Evolutionary conservation across 2,797 vertebrate genomes (phyloP).

Genomic region (Ctenochaetus hawaiiensis): DNA sequence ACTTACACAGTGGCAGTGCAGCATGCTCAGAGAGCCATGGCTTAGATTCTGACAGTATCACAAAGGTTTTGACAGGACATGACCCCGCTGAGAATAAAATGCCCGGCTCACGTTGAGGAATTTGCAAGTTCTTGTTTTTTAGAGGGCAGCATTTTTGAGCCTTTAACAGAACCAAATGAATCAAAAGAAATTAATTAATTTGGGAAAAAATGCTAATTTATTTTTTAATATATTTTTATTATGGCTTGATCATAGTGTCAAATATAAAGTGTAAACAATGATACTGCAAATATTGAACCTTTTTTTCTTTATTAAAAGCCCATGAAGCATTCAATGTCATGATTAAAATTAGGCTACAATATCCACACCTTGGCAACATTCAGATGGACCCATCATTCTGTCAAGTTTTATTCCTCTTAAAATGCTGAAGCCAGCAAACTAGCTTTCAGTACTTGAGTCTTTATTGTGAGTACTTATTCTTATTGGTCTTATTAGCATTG

Average conservation of each 20-base stretch:
- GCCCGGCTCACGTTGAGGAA: slow-evolving; percentile 23
- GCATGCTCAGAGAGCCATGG: slow-evolving; percentile 76
- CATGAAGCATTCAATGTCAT: neutral
- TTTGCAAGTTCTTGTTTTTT: slow-evolving; percentile 35
- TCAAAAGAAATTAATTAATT: neutral
- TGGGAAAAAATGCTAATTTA: neutral
- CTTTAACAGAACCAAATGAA: slow-evolving; percentile 18
- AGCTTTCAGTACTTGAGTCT: too few species aligned
- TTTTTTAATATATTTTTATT: too few species aligned
- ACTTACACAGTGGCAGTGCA: slow-evolving; percentile 74
- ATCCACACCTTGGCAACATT: neutral
- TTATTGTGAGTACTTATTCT: too few species aligned
- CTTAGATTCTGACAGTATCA: slow-evolving; percentile 75
- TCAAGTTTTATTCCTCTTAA: neutral
- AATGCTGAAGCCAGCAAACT: neutral
- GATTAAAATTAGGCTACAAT: neutral
- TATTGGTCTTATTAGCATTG: too few species aligned
- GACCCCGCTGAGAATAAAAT: slow-evolving; percentile 62
- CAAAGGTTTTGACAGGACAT: slow-evolving; percentile 75
- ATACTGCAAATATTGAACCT: neutral
- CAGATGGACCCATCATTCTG: neutral
- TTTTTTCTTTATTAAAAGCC: neutral
- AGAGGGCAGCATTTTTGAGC: neutral
- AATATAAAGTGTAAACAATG: neutral
- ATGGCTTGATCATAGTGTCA: neutral